Conservation (phyloP, 2,113 vertebrate species). For the Gobius niger region DNA sequence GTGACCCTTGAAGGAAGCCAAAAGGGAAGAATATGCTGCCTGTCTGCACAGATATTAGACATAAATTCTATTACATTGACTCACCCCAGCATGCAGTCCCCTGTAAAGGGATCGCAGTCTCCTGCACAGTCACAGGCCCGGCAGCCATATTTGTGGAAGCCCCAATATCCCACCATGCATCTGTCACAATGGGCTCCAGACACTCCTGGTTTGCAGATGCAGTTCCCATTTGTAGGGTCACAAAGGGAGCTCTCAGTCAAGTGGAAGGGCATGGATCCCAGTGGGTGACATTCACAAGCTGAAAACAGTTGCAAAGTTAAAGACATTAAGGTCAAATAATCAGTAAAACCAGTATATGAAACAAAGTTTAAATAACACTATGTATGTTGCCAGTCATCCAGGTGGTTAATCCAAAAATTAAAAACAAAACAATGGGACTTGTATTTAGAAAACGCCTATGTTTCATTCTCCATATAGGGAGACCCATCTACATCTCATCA, state of each 20-base stretch:
- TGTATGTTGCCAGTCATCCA: too few species aligned
- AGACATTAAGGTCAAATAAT: background rate
- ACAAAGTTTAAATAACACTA: too few species aligned
- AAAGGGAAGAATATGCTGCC: background rate
- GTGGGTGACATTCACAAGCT: slow-evolving; percentile 89
- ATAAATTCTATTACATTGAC: slow-evolving; percentile 8
- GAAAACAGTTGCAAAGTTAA: background rate
- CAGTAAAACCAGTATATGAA: background rate
- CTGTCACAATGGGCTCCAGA: slow-evolving; percentile 86
- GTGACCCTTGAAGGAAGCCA: background rate
- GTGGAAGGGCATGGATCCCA: slow-evolving; percentile 83
- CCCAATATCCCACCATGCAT: slow-evolving; percentile 96
- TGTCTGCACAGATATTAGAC: background rate
- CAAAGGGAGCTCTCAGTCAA: slow-evolving; percentile 74
- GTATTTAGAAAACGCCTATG: too few species aligned
- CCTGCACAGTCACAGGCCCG: slow-evolving; percentile 89
- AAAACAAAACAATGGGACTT: too few species aligned
- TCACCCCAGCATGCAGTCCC: slow-evolving; percentile 88
- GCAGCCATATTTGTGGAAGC: slow-evolving; percentile 89
- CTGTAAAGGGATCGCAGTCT: slow-evolving; percentile 88
- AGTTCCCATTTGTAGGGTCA: slow-evolving; percentile 88
- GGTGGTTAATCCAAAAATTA: too few species aligned
- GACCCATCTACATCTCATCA: too few species aligned
- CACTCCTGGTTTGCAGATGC: slow-evolving; percentile 93
- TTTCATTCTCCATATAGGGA: too few species aligned